Conservation (phyloP, 1,140 invertebrate genomes). For the Propsilocerus akamusi region DNA sequence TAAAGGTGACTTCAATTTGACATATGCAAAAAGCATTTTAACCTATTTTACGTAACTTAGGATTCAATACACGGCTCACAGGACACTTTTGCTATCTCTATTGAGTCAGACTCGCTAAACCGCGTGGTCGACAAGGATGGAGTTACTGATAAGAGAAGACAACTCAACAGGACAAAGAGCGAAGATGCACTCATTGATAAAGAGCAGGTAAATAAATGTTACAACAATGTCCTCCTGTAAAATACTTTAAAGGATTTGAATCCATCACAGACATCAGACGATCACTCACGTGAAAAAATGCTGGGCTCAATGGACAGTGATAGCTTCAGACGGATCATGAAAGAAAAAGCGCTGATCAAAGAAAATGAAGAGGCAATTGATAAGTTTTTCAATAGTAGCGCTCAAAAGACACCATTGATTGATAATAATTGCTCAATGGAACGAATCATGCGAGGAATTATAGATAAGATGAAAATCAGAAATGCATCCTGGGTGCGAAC, state of each 20-base stretch:
- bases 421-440: slow-evolving; percentile 18
- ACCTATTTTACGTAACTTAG: slow-evolving; percentile 6
- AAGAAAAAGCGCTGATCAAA: slow-evolving; percentile 1
- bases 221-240: neutral
- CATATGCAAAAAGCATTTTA: neutral
- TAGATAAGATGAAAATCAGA: slow-evolving; percentile 17
- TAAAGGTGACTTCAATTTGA: neutral
- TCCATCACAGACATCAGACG: neutral
- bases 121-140: neutral
- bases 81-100: too few species aligned
- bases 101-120: too few species aligned
- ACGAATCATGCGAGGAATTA: slow-evolving; percentile 16
- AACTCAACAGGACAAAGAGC: neutral
- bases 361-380: neutral
- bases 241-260: slow-evolving; percentile 1
- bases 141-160: neutral
- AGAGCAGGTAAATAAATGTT: neutral
- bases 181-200: neutral
- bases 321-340: neutral
- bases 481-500: slow-evolving; percentile 18
- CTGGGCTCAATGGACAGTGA: slow-evolving; percentile 4
- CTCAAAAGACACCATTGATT: slow-evolving; percentile 6
- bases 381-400: neutral
- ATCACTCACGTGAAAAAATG: neutral
- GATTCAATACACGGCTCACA: neutral